A percentile compares a stretch with the other conserved stretches of the same genome.
Evolutionary conservation across 2,888 invertebrate genomes (phyloP).

Genomic region (Drosophila neonasuta): DNA sequence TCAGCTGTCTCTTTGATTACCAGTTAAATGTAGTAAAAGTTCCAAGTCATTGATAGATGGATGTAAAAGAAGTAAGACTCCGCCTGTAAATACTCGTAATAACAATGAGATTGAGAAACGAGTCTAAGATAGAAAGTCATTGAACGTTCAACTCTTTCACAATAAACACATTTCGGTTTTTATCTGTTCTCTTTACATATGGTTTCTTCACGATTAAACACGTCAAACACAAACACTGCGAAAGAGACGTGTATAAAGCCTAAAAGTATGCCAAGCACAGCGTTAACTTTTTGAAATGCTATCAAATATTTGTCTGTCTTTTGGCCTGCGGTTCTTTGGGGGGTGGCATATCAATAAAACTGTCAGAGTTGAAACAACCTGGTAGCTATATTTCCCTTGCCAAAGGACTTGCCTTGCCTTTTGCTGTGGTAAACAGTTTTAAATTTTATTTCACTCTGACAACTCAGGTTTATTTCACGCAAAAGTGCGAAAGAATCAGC

Average conservation of each 20-base stretch:
- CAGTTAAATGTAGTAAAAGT: constrained; percentile 25
- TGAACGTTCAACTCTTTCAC: constrained; percentile 13
- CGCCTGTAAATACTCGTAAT: neutral
- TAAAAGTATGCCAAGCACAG: constrained; percentile 34
- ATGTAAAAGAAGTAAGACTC: neutral
- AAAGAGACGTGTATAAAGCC: constrained; percentile 4
- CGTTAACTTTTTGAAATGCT: constrained; percentile 39
- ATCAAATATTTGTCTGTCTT: constrained; percentile 51
- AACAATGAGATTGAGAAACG: neutral
- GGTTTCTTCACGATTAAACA: constrained; percentile 64
- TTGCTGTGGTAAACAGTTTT: constrained; percentile 45
- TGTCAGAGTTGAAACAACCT: constrained; percentile 57
- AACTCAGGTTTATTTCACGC: constrained; percentile 30
- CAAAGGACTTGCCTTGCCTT: constrained; percentile 21
- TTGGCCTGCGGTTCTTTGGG: constrained; percentile 20
- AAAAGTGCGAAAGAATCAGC: constrained; percentile 25
- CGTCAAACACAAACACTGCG: constrained; percentile 39
- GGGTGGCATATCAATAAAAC: constrained; percentile 61
- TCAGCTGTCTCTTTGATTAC: constrained; percentile 15
- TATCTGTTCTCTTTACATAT: constrained; percentile 50
- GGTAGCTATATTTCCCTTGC: constrained; percentile 11
- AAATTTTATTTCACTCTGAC: constrained; percentile 35
- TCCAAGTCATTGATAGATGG: constrained; percentile 21
- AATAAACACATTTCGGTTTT: constrained; percentile 27
- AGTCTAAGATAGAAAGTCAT: neutral